These are phyloP conservation scores for Neosalanx taihuensis DNA, from an alignment of 2,797 vertebrate species.

Conservation along the genomic window DNA sequence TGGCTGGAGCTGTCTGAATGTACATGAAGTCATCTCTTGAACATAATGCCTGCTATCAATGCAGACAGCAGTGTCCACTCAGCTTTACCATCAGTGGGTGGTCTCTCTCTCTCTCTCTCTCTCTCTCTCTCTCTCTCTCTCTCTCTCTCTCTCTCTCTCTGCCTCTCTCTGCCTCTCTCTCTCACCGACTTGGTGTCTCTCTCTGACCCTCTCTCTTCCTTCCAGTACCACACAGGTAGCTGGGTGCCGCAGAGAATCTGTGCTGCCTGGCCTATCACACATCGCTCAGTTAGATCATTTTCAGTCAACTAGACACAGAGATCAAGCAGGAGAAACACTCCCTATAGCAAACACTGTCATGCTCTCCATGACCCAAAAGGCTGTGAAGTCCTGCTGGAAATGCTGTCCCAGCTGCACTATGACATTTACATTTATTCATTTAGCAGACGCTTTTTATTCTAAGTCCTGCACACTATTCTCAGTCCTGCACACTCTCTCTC, in stretches of 20 bases:
- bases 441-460: no score
- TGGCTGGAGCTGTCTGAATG: slow-evolving; percentile 50
- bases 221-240: no score
- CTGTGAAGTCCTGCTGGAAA: slow-evolving; percentile 7
- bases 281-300: slow-evolving; percentile 11
- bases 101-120: slow-evolving; percentile 33
- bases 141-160: neutral
- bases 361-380: slow-evolving; percentile 15
- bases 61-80: slow-evolving; percentile 46
- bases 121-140: neutral
- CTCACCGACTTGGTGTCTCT: no score
- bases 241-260: slow-evolving; percentile 22
- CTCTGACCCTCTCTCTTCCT: no score
- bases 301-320: neutral
- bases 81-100: slow-evolving; percentile 55
- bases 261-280: slow-evolving; percentile 12
- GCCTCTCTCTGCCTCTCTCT: slow-evolving; percentile 18
- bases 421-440: no score
- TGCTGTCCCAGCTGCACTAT: slow-evolving; percentile 7
- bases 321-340: neutral
- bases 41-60: slow-evolving; percentile 57
- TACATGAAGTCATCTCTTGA: slow-evolving; percentile 52
- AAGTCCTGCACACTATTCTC: slow-evolving; percentile 14
- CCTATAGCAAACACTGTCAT: slow-evolving; percentile 5
- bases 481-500: slow-evolving; percentile 16